Conservation (phyloP, 2,113 vertebrate species). For the Myiozetetes cayanensis region DNA sequence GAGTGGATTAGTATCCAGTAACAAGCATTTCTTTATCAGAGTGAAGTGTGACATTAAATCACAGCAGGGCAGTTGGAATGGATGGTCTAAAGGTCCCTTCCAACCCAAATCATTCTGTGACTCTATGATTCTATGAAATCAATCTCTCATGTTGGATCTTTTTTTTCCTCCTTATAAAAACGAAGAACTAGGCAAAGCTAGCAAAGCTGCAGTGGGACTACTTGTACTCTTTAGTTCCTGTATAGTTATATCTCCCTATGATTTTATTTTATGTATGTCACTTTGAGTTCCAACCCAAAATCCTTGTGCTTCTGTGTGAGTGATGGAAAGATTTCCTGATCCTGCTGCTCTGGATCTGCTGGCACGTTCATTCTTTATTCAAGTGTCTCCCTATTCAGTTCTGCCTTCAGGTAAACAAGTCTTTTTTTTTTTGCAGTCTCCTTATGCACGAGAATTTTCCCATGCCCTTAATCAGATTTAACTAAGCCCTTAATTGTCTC, state of each 20-base stretch:
- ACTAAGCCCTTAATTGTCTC: constrained; percentile 4
- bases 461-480: background rate
- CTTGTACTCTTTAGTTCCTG: background rate
- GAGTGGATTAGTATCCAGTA: background rate
- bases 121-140: background rate
- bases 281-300: background rate
- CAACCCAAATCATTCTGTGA: background rate
- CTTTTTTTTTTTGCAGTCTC: background rate
- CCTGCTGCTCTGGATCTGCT: background rate
- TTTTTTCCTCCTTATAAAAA: background rate
- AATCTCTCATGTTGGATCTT: background rate
- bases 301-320: background rate
- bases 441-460: background rate
- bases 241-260: background rate
- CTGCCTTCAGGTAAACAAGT: background rate
- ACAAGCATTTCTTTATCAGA: background rate
- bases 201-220: background rate
- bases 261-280: background rate
- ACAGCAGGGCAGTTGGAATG: background rate
- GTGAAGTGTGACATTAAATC: background rate
- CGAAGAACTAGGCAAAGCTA: background rate
- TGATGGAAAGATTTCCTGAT: background rate
- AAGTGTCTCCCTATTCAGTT: background rate
- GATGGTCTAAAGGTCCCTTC: background rate
- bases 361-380: background rate